Evolutionary conservation across 2,888 invertebrate genomes (phyloP).

Genomic region (Drosophila pullipes): DNA sequence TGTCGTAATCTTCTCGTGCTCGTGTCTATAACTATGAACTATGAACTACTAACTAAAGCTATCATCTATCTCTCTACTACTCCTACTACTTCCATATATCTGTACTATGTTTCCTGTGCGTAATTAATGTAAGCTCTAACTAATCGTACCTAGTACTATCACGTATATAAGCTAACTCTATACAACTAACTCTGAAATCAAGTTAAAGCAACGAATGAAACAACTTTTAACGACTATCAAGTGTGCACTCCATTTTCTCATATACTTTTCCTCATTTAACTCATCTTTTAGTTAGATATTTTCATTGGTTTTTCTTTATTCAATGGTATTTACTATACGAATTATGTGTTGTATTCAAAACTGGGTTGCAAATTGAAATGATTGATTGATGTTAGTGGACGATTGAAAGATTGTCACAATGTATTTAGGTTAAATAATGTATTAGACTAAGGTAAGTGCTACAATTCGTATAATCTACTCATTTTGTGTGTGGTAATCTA

Average conservation of each 20-base stretch:
- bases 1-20: constrained; percentile 45
- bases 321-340: constrained; percentile 18
- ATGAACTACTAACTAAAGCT: constrained; percentile 37
- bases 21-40: constrained; percentile 28
- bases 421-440: constrained; percentile 56
- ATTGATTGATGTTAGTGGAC: constrained; percentile 61
- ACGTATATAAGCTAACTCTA: constrained; percentile 20
- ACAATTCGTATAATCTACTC: constrained; percentile 50
- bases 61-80: constrained; percentile 24
- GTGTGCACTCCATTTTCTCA: constrained; percentile 72
- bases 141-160: constrained; percentile 21
- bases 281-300: constrained; percentile 25
- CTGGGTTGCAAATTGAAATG: constrained; percentile 49
- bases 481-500: constrained; percentile 60
- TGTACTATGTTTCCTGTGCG: constrained; percentile 51
- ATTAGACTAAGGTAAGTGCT: constrained; percentile 73
- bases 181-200: constrained; percentile 16
- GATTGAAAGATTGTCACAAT: constrained; percentile 33
- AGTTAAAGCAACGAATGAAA: constrained; percentile 48
- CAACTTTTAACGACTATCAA: constrained; percentile 38
- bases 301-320: constrained; percentile 21
- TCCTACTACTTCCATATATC: constrained; percentile 25
- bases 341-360: constrained; percentile 53
- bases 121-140: constrained; percentile 43
- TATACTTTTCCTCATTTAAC: constrained; percentile 38